These are phyloP conservation scores for Psettodes erumei DNA, from an alignment of 2,113 vertebrate genomes.

Conservation along the genomic window DNA sequence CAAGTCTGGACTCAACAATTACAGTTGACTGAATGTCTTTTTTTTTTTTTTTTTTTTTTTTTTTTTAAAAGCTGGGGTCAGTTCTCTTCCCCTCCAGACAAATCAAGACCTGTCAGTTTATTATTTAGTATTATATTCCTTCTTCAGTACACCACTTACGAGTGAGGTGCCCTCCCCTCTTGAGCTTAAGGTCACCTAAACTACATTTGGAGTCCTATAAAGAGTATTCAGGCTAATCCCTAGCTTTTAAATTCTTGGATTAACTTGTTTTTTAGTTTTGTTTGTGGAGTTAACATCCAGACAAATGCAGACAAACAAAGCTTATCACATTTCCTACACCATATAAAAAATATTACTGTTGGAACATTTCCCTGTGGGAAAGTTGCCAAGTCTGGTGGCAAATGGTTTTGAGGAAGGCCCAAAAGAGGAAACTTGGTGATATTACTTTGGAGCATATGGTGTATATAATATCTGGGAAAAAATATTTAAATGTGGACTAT, in stretches of 20 bases:
- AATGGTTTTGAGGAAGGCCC: no score
- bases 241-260: background rate
- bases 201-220: background rate
- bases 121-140: no score
- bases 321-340: background rate
- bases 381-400: no score
- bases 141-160: background rate
- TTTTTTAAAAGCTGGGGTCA: background rate
- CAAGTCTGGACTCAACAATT: background rate
- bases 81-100: background rate
- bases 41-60: no score
- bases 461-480: no score
- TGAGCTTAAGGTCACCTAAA: background rate
- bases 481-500: no score
- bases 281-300: background rate
- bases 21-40: background rate
- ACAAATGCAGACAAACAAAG: no score
- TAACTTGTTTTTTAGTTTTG: slow-evolving; percentile 19
- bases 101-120: background rate
- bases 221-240: slow-evolving; percentile 24
- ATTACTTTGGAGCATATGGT: no score
- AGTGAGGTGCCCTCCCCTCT: background rate
- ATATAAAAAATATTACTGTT: no score
- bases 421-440: no score
- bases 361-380: no score